phyloP scores from a whole-genome alignment of 2,888 invertebrate species.

The Thymelicus lineola region DNA sequence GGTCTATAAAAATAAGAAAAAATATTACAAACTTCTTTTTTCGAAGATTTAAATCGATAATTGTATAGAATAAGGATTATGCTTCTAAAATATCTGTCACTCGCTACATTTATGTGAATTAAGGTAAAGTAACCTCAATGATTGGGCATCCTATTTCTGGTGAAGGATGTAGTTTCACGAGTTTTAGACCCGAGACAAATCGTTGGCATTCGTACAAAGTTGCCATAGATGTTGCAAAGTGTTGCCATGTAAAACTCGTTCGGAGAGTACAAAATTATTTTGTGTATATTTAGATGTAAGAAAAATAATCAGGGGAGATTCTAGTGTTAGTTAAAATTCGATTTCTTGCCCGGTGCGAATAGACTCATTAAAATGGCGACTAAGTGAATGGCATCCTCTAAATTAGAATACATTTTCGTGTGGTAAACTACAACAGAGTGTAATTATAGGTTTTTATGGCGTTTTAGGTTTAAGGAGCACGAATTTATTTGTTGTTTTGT shows the following conservation, averaged over 20 bases:
- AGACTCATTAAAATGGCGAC: constrained; percentile 50
- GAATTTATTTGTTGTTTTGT: constrained; percentile 84
- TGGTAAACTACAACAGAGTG: constrained; percentile 55
- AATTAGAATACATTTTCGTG: constrained; percentile 32
- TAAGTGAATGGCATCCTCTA: constrained; percentile 42
- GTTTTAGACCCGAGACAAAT: constrained; percentile 45
- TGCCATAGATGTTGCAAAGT: constrained; percentile 70
- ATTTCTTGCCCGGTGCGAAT: constrained; percentile 79
- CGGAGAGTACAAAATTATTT: constrained; percentile 85
- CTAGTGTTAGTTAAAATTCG: constrained; percentile 73
- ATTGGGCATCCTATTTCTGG: constrained; percentile 29
- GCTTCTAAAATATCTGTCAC: constrained; percentile 32
- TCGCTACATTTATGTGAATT: constrained; percentile 19
- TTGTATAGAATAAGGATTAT: constrained; percentile 26
- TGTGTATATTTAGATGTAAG: constrained; percentile 83
- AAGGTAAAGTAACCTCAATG: constrained; percentile 31
- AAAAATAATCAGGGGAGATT: constrained; percentile 82
- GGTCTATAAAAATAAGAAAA: constrained; percentile 48
- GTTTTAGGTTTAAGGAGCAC: constrained; percentile 80
- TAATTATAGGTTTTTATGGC: constrained; percentile 65
- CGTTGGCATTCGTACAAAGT: constrained; percentile 65
- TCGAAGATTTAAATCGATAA: constrained; percentile 19
- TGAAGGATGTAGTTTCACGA: constrained; percentile 45
- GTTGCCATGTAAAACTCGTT: constrained; percentile 82
- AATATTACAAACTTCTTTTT: constrained; percentile 23